Percentiles rank a stretch among this genome's conserved stretches.
phyloP scores from a whole-genome alignment of 2,797 vertebrate genomes.

The Onychomys leucogaster region DNA sequence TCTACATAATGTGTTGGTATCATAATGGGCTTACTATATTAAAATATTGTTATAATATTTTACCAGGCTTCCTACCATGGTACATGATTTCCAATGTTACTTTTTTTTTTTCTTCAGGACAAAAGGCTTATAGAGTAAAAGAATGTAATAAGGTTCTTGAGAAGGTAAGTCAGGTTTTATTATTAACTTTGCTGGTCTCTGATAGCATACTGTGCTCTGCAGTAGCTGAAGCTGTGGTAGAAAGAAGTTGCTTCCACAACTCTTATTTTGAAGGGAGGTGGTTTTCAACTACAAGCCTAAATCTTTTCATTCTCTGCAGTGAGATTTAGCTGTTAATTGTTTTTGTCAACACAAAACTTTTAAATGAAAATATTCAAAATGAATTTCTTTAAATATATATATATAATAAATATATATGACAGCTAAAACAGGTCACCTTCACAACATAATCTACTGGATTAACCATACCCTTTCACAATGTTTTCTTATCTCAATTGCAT shows the following conservation, averaged over 20 bases:
- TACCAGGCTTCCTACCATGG: slow-evolving; percentile 44
- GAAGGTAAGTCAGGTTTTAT: slow-evolving; percentile 64
- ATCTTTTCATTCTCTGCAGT: background rate
- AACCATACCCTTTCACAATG: background rate
- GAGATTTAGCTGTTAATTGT: slow-evolving; percentile 36
- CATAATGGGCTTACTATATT: slow-evolving; percentile 14
- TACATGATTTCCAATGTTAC: background rate
- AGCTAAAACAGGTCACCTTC: slow-evolving; percentile 18
- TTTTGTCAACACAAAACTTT: slow-evolving; percentile 35
- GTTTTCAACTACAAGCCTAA: slow-evolving; percentile 1
- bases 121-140: slow-evolving; percentile 61
- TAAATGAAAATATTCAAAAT: slow-evolving; percentile 37
- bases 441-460: background rate
- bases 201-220: slow-evolving; percentile 37
- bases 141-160: slow-evolving; percentile 66
- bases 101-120: slow-evolving; percentile 35
- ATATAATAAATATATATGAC: background rate
- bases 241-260: slow-evolving; percentile 52
- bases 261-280: slow-evolving; percentile 9
- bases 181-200: slow-evolving; percentile 65
- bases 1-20: slow-evolving; percentile 40
- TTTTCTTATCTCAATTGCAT: background rate
- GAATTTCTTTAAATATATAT: slow-evolving; percentile 25
- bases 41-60: slow-evolving; percentile 56
- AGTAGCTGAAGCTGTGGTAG: slow-evolving; percentile 36